A percentile compares a stretch with the other conserved stretches of the same genome.
These are phyloP conservation scores for Forbesichthys papilliferus DNA, from an alignment of 2,113 vertebrate genomes.

Conservation along the genomic window DNA sequence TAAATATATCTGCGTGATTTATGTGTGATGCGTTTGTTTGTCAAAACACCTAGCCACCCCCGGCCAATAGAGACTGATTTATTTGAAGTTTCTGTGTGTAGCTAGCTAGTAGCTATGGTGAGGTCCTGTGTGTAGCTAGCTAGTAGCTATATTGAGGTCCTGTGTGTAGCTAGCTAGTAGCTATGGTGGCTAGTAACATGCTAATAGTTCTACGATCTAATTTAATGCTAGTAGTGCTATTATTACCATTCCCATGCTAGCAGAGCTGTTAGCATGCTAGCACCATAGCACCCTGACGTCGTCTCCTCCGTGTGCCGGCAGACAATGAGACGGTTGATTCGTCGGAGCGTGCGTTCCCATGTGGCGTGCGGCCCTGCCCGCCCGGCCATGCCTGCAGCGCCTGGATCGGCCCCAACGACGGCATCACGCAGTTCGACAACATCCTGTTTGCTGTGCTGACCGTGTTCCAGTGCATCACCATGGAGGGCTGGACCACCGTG, in stretches of 20 bases:
- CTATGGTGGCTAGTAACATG: too few species aligned
- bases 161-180: too few species aligned
- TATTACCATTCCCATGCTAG: too few species aligned
- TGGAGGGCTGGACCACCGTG: conserved; percentile 99
- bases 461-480: conserved; percentile 99
- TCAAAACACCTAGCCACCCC: background rate
- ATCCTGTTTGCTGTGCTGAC: conserved; percentile 97
- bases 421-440: conserved; percentile 99
- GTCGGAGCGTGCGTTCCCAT: conserved; percentile 77
- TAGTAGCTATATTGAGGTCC: too few species aligned
- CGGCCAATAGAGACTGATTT: too few species aligned
- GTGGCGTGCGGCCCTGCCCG: conserved; percentile 88
- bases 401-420: conserved; percentile 96
- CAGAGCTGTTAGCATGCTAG: too few species aligned
- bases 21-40: background rate
- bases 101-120: too few species aligned
- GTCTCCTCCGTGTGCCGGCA: conserved; percentile 26
- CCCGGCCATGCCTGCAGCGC: conserved; percentile 82
- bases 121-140: too few species aligned
- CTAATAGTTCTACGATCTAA: too few species aligned
- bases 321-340: conserved; percentile 68
- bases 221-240: too few species aligned
- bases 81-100: too few species aligned
- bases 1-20: too few species aligned
- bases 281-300: background rate